Base-by-base conservation (phyloP, 2,797 vertebrate species). In the Phataginus tetradactyla region DNA sequence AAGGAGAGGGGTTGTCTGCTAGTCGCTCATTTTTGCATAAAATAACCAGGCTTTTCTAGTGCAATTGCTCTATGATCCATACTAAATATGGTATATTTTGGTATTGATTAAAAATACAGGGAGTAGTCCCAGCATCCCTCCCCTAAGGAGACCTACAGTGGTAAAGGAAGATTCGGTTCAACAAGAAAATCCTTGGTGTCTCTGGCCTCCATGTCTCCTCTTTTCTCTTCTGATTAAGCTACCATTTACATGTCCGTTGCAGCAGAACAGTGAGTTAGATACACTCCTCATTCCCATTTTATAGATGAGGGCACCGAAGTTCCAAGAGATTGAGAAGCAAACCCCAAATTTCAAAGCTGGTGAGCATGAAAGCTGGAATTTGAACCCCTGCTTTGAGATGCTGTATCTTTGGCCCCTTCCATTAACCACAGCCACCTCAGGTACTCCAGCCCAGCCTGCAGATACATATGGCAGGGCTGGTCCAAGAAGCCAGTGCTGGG, bases 291-390 rank as follows among this genome's bases (percentile, higher is more conserved):
- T 42, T 14, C n/a, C 21, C 32, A 29, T 59, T 86, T 61, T 95
- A 39, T 17, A 83, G 42, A 59, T 14, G 27, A 42, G 37, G 17
- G 59, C 59, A 49, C 13, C 17, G 53, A 84, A 86, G 49, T 90
- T 96, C 61, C 59, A 21, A 96, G 71, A 80, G 69, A 27, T 45
- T 95, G 97, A 63, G n/a, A 89, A 95, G 92, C 77, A 79, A 92
- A 72, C 66, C 53, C 64, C 5, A 49, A 25, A 71, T 69, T 63
- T 95, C 85, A 49, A 94, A 98, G 72, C 89, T 89, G 49, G 51
- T 89, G 78, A 96, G 57, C 86, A 68, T 64, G 61, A 97, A 81
- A 96, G 8, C 37, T 29, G 49, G 21, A 17, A 34, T 94, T 86
- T 69, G 88, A 87, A 81, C 51, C 13, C 59, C 13, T 61, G 55